A percentile compares a stretch with the other conserved stretches of the same genome.
Conservation (phyloP, 2,797 vertebrate species). For the Allobates femoralis region DNA sequence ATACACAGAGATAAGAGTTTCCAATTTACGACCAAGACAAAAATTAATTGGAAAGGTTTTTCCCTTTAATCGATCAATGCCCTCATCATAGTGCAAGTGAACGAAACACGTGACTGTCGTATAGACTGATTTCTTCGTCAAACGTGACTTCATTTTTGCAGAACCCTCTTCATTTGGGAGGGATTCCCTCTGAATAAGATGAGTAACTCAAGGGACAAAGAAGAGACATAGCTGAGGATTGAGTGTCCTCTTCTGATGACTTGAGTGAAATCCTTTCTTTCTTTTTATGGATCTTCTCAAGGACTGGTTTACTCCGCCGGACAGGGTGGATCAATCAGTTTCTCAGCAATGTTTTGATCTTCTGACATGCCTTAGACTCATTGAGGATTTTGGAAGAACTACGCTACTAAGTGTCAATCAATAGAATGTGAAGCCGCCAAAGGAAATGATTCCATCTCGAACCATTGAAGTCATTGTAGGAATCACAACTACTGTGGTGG, state of each 20-base stretch:
- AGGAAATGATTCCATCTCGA: not conserved
- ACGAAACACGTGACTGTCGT: not conserved
- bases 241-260: not conserved
- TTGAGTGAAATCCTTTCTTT: conserved; percentile 15
- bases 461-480: not conserved
- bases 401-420: not conserved
- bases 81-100: not conserved
- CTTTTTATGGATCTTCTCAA: not conserved
- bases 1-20: too few relatives aligned
- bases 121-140: not conserved
- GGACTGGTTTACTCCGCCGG: not conserved
- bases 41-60: not conserved
- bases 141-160: not conserved
- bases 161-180: not conserved
- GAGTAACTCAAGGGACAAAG: conserved; percentile 9
- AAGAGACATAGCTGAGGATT: not conserved
- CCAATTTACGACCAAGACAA: too few relatives aligned
- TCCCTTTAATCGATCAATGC: not conserved
- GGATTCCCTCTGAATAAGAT: conserved; percentile 40
- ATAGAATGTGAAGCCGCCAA: not conserved
- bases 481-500: not conserved
- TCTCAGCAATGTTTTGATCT: not conserved
- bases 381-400: too few relatives aligned
- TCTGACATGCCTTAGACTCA: not conserved
- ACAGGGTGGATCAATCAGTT: not conserved